Conservation (phyloP, 2,888 invertebrate species). For the Disparrhopalites patrizii region DNA sequence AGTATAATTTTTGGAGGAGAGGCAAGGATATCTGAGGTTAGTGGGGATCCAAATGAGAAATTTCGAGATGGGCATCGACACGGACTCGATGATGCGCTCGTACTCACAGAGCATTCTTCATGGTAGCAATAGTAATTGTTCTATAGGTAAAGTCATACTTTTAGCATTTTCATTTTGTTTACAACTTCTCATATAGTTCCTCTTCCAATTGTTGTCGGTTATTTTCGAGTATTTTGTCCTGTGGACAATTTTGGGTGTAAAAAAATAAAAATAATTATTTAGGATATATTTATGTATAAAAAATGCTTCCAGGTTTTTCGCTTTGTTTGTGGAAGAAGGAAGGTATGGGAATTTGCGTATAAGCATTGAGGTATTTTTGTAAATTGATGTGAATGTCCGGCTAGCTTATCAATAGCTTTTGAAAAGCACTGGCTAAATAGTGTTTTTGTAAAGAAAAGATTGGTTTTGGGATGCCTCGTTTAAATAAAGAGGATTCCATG, state of each 20-base stretch:
- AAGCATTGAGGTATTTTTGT: too few species aligned
- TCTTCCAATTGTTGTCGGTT: not conserved
- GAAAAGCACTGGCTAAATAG: too few species aligned
- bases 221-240: not conserved
- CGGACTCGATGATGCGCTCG: slow-evolving; percentile 25
- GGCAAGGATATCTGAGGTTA: too few species aligned
- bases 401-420: too few species aligned
- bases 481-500: too few species aligned
- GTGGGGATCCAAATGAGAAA: slow-evolving; percentile 29
- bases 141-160: slow-evolving; percentile 27
- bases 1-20: too few species aligned
- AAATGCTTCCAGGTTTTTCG: too few species aligned
- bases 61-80: slow-evolving; percentile 29
- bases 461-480: too few species aligned
- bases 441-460: too few species aligned
- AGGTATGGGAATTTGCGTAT: too few species aligned
- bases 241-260: not conserved
- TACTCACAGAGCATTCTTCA: slow-evolving; percentile 23
- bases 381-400: too few species aligned
- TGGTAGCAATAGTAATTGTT: slow-evolving; percentile 21
- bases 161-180: not conserved
- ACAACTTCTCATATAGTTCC: not conserved
- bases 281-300: not conserved
- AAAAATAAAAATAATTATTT: not conserved
- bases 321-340: too few species aligned